Evolutionary conservation across 2,113 vertebrate genomes (phyloP).

Genomic region (Pseudorhombus dupliciocellatus): DNA sequence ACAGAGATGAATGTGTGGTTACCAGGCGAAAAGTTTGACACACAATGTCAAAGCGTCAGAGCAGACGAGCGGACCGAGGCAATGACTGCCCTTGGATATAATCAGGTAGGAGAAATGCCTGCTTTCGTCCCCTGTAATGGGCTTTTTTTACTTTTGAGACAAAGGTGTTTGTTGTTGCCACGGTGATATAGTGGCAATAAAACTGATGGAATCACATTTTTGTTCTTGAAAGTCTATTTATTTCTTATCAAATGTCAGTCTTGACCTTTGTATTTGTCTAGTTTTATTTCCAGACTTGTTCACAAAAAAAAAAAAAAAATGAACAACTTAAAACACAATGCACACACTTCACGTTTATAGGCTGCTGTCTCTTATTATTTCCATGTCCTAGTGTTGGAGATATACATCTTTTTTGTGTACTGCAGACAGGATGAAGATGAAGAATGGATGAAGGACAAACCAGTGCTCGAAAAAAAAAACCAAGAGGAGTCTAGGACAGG

Average conservation of each 20-base stretch:
- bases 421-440: slow-evolving; percentile 1
- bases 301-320: neutral
- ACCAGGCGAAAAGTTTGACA: neutral
- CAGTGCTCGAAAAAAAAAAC: neutral
- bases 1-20: slow-evolving; percentile 8
- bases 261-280: slow-evolving; percentile 1
- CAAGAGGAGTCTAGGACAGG: neutral
- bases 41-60: neutral
- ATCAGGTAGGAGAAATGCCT: neutral
- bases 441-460: slow-evolving; percentile 3
- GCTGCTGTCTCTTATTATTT: neutral
- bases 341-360: neutral
- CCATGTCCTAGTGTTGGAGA: neutral
- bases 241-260: slow-evolving; percentile 4
- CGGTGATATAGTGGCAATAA: neutral
- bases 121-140: neutral
- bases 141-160: neutral
- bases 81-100: neutral
- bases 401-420: slow-evolving; percentile 3
- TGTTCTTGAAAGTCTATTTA: slow-evolving; percentile 16
- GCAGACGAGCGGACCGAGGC: neutral
- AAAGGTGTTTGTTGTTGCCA: neutral
- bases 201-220: neutral
- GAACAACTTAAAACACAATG: slow-evolving; percentile 11
- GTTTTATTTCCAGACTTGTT: slow-evolving; percentile 18